Base-by-base conservation (phyloP, 2,113 vertebrate genomes). In the Scophthalmus maximus region DNA sequence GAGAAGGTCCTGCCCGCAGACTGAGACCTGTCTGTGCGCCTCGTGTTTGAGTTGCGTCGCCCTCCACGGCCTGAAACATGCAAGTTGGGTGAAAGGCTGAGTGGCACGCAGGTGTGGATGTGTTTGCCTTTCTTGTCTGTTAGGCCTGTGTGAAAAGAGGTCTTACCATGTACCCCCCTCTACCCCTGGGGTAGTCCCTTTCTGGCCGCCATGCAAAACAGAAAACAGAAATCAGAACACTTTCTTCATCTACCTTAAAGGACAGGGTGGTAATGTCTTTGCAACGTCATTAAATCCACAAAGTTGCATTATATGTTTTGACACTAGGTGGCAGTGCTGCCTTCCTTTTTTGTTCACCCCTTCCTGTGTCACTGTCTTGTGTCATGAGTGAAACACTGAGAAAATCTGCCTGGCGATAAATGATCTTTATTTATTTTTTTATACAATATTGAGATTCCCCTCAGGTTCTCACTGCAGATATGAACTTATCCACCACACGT, bases 301-400 rank as follows among this genome's bases (percentile, higher is more conserved):
- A 46, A 10, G 57, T 27, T 38, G 44, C 15, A 27, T 61, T 71
- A 1, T 4, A 2, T 20, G 0, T 62, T 73, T 57, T 2, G 38
- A 10, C 88, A 86, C 81, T 69, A 81, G 88, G 57, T 81, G 88
- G 88, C 88, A 86, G 78, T 82, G 62, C 44, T 75, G 81, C 30
- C 67, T 46, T 82, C 22, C 20, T 17, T 11, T 70, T 78, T 22
- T 2, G 47, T 53, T 11, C 8, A 32, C 29, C 0, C 9, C 30
- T 36, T 26, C 9, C n/a, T 23, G 15, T 51, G 40, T 2, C 34
- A 20, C 38, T 26, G 29, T 25, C 36, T 40, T 8, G 30, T 34
- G 11, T 34, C 9, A 17, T 56, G 51, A 53, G 52, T 14, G n/a
- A 56, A 34, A 34, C 12, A 38, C 18, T 56, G 5, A n/a, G n/a